Conservation (phyloP, 2,113 vertebrate genomes). For the Columba janthina region DNA sequence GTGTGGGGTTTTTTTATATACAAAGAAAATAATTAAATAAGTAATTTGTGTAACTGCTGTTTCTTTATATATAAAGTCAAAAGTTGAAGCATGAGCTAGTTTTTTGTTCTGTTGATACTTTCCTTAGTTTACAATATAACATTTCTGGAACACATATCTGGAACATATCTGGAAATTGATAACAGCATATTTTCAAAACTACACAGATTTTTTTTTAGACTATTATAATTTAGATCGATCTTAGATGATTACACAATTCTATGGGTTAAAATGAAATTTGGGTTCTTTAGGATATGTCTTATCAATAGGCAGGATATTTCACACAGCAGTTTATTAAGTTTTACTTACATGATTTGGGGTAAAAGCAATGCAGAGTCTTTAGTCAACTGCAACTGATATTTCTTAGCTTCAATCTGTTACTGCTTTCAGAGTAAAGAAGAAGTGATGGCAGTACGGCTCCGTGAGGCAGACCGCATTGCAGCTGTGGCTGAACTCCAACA, state of each 20-base stretch:
- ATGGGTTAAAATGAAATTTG: background rate
- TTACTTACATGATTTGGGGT: background rate
- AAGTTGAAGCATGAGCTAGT: background rate
- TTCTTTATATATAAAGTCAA: background rate
- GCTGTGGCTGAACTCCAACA: conserved; percentile 95
- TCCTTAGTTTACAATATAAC: background rate
- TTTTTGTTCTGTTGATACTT: background rate
- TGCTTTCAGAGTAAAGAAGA: conserved; percentile 91
- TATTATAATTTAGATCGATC: background rate
- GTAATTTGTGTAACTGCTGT: background rate
- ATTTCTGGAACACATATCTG: background rate
- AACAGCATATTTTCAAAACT: background rate
- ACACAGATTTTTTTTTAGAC: background rate
- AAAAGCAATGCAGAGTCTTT: background rate
- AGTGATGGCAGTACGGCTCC: conserved; percentile 94
- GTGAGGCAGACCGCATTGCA: conserved; percentile 96
- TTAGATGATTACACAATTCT: background rate
- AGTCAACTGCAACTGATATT: background rate
- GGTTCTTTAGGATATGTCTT: background rate
- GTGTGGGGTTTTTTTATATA: background rate
- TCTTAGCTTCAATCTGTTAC: background rate
- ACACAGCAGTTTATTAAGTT: background rate
- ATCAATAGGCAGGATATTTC: background rate
- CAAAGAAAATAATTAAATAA: background rate
- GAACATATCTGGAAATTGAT: background rate